These are phyloP conservation scores for Diloba caeruleocephala DNA, from an alignment of 2,888 invertebrate genomes.

Conservation along the genomic window DNA sequence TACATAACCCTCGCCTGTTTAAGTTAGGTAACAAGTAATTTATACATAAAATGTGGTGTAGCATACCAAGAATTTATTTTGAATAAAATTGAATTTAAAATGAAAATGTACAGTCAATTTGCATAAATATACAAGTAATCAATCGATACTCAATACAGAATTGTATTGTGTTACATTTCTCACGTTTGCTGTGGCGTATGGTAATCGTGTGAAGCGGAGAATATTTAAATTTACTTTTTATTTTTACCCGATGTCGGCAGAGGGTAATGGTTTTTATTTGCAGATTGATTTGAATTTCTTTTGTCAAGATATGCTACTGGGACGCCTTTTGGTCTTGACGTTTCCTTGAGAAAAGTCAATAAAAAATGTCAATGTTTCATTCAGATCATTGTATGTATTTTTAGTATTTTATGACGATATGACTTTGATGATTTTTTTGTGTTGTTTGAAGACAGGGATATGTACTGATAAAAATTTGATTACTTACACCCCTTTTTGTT, in stretches of 20 bases:
- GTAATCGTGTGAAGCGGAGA: conserved; percentile 60
- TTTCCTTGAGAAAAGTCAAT: conserved; percentile 8
- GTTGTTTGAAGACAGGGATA: no score
- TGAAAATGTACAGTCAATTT: conserved; percentile 58
- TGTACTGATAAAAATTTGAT: no score
- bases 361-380: background rate
- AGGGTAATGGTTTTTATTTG: conserved; percentile 10
- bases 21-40: conserved; percentile 13
- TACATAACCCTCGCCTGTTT: conserved; percentile 30
- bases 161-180: conserved; percentile 62
- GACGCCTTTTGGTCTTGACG: conserved; percentile 2
- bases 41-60: conserved; percentile 28
- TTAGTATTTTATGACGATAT: no score
- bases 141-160: conserved; percentile 61
- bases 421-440: no score
- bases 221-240: conserved; percentile 41
- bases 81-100: conserved; percentile 62
- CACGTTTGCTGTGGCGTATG: conserved; percentile 73
- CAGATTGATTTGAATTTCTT: conserved; percentile 33
- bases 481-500: no score
- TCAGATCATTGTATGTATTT: no score
- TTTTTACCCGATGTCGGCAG: conserved; percentile 5
- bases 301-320: conserved; percentile 28
- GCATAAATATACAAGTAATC: conserved; percentile 73
- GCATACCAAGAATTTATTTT: conserved; percentile 54